These are phyloP conservation scores for Plagiodera versicolora DNA, from an alignment of 2,888 invertebrate species.

Conservation along the genomic window DNA sequence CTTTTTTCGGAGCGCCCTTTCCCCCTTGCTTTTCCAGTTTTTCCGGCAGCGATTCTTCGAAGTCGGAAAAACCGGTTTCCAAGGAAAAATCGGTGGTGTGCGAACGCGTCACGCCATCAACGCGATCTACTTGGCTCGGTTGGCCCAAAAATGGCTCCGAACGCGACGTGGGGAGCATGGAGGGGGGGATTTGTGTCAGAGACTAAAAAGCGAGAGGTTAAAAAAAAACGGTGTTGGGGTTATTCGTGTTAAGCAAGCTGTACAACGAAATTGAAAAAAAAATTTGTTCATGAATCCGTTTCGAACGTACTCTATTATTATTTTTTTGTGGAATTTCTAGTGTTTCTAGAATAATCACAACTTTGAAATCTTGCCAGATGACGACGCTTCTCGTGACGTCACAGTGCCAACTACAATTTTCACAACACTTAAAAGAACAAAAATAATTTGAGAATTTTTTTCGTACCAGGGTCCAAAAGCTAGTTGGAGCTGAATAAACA, in stretches of 20 bases:
- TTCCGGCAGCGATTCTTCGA: slow-evolving; percentile 35
- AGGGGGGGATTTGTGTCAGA: slow-evolving; percentile 50
- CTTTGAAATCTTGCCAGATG: no score
- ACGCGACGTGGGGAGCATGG: slow-evolving; percentile 39
- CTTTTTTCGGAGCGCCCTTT: slow-evolving; percentile 35
- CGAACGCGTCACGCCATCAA: slow-evolving; percentile 33
- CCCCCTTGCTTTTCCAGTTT: slow-evolving; percentile 19
- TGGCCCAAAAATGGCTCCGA: slow-evolving; percentile 33
- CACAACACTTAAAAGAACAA: no score
- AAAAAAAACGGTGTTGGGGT: slow-evolving; percentile 56
- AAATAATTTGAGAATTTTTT: no score
- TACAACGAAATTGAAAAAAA: slow-evolving; percentile 22
- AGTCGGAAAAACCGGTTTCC: slow-evolving; percentile 32
- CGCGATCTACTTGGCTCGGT: slow-evolving; percentile 26
- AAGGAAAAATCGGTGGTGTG: slow-evolving; percentile 26
- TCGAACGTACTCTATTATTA: no score
- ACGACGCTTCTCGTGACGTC: no score
- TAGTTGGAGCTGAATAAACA: no score
- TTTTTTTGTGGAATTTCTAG: no score
- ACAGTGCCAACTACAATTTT: no score
- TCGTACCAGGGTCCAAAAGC: no score
- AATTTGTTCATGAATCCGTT: no score
- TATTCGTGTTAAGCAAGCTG: slow-evolving; percentile 48
- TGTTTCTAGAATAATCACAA: no score
- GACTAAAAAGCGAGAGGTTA: slow-evolving; percentile 43